A percentile compares a stretch with the other conserved stretches of the same genome.
These are phyloP conservation scores for Petrocephalus zakoni DNA, from an alignment of 2,113 vertebrate species.

Conservation along the genomic window DNA sequence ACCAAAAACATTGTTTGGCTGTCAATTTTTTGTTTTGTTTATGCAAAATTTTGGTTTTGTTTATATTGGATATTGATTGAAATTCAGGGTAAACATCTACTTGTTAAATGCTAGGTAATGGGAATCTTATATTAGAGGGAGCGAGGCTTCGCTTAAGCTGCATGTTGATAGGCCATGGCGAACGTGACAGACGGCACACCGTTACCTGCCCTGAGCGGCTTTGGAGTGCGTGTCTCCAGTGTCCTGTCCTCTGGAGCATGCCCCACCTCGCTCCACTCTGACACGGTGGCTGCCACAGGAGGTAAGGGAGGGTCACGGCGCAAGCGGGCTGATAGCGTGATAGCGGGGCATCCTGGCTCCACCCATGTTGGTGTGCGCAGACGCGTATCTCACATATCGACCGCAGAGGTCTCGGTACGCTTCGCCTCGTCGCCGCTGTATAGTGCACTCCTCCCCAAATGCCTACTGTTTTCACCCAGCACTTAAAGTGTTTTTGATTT, in stretches of 20 bases:
- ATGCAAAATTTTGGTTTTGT: neutral
- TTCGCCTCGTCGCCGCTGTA: neutral
- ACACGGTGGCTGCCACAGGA: neutral
- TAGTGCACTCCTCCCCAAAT: neutral
- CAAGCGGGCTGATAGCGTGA: neutral
- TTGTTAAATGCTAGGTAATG: neutral
- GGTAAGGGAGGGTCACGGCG: neutral
- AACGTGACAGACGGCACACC: neutral
- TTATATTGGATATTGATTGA: neutral
- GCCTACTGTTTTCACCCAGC: neutral
- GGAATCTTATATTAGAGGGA: neutral
- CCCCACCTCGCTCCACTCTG: neutral
- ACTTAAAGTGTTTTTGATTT: neutral
- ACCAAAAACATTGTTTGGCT: neutral
- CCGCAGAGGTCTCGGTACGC: neutral
- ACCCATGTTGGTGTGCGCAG: neutral
- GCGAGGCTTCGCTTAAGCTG: neutral
- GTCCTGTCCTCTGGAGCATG: neutral
- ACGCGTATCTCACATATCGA: neutral
- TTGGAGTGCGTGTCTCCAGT: neutral
- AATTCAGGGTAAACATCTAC: neutral
- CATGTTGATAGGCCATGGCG: neutral
- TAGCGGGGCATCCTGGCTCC: neutral
- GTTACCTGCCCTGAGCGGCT: slow-evolving; percentile 13
- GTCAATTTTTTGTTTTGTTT: neutral